These are phyloP conservation scores for Pachyuromys duprasi DNA, from an alignment of 2,797 vertebrate species.

Conservation along the genomic window DNA sequence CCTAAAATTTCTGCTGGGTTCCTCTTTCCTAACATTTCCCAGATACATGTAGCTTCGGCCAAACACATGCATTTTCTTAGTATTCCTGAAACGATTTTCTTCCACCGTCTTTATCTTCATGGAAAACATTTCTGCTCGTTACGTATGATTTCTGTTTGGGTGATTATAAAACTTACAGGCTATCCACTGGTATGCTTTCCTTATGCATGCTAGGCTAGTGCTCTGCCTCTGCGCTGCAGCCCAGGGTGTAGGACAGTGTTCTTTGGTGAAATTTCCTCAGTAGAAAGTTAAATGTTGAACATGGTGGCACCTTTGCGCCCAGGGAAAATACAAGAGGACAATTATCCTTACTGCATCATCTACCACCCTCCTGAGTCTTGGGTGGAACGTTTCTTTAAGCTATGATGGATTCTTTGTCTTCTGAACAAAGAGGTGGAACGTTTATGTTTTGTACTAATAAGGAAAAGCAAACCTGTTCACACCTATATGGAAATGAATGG, in stretches of 20 bases:
- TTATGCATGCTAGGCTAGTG: not conserved
- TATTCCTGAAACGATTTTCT: not conserved
- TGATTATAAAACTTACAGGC: not conserved
- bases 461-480: slow-evolving; percentile 20
- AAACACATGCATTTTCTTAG: not conserved
- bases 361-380: not conserved
- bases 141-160: not conserved
- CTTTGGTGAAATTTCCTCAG: not conserved
- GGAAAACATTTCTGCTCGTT: not conserved
- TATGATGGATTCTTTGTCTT: not conserved
- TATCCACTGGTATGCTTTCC: not conserved
- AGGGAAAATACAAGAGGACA: not conserved
- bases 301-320: not conserved
- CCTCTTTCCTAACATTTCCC: not conserved
- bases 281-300: not conserved
- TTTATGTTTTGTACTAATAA: slow-evolving; percentile 33
- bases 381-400: not conserved
- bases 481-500: not conserved
- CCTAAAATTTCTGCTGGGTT: not conserved
- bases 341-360: not conserved
- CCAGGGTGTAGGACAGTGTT: not conserved
- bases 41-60: not conserved
- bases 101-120: not conserved
- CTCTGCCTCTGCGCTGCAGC: not conserved
- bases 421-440: not conserved